Evolutionary conservation across 2,888 invertebrate species (phyloP).

Genomic region (Clostera curtula): DNA sequence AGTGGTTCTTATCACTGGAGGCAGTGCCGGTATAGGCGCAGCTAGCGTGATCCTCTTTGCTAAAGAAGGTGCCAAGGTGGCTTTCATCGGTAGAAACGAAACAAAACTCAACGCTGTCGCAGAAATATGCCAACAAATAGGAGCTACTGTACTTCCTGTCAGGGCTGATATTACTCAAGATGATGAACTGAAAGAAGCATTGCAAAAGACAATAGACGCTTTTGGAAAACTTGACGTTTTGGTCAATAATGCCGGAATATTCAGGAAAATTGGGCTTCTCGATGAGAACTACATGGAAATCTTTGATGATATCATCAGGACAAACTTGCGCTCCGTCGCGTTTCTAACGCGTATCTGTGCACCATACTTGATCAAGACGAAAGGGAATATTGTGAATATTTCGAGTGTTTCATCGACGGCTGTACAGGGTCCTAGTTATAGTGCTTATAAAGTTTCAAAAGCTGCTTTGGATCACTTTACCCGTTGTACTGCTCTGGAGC

Average conservation of each 20-base stretch:
- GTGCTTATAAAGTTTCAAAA: slow-evolving; percentile 24
- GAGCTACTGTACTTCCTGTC: slow-evolving; percentile 19
- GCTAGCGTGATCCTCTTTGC: slow-evolving; percentile 31
- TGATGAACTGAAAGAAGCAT: slow-evolving; percentile 18
- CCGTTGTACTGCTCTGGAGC: slow-evolving; percentile 69
- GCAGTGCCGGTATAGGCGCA: slow-evolving; percentile 42
- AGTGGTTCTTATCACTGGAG: slow-evolving; percentile 40
- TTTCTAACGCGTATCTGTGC: slow-evolving; percentile 21
- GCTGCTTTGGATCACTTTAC: slow-evolving; percentile 34
- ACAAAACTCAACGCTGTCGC: slow-evolving; percentile 26
- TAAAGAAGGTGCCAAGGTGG: slow-evolving; percentile 35
- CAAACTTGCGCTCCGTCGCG: slow-evolving; percentile 23
- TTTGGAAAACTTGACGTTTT: slow-evolving; percentile 32
- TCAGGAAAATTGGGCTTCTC: slow-evolving; percentile 9
- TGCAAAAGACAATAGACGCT: slow-evolving; percentile 22
- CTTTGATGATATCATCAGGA: slow-evolving; percentile 24
- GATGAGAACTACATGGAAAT: slow-evolving; percentile 13
- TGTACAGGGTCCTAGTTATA: slow-evolving; percentile 75
- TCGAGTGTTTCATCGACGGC: slow-evolving; percentile 37
- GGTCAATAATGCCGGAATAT: slow-evolving; percentile 34
- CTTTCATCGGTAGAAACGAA: slow-evolving; percentile 36
- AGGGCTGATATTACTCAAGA: slow-evolving; percentile 30
- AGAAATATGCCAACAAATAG: slow-evolving; percentile 20
- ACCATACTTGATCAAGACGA: slow-evolving; percentile 24
- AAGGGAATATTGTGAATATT: slow-evolving; percentile 32